A percentile compares a stretch with the other conserved stretches of the same genome.
These are phyloP conservation scores for Drosophila kuntzei DNA, from an alignment of 2,888 invertebrate species.

Conservation along the genomic window DNA sequence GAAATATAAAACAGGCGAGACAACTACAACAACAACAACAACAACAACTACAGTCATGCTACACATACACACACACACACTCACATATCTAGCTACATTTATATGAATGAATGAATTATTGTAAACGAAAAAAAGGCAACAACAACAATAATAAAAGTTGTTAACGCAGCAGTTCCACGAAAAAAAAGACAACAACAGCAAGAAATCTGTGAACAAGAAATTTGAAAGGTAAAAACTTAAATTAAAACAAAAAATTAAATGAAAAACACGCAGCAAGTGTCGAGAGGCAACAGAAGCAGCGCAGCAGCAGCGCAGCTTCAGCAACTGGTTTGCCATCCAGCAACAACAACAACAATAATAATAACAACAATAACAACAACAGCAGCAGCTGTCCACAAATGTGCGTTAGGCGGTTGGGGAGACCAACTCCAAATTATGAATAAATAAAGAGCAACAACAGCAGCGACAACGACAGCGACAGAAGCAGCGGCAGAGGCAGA, in stretches of 20 bases:
- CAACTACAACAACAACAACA: constrained; percentile 36
- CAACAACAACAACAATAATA: constrained; percentile 36
- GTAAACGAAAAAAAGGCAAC: constrained; percentile 61
- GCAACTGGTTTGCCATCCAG: constrained; percentile 68
- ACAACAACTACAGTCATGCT: constrained; percentile 9
- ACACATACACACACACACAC: constrained; percentile 10
- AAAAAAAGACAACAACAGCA: constrained; percentile 52
- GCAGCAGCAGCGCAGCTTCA: constrained; percentile 5
- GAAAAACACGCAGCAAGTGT: constrained; percentile 61
- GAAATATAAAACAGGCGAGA: constrained; percentile 61
- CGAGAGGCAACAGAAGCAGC: constrained; percentile 27
- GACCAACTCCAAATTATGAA: constrained; percentile 69
- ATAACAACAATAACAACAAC: constrained; percentile 30
- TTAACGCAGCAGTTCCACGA: constrained; percentile 83
- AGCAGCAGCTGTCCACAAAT: constrained; percentile 78
- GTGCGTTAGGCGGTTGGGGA: constrained; percentile 67
- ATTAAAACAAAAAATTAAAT: constrained; percentile 78
- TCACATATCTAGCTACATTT: constrained; percentile 9
- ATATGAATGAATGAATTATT: constrained; percentile 74
- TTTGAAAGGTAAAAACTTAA: constrained; percentile 80
- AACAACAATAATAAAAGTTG: constrained; percentile 55
- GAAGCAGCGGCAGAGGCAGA: constrained; percentile 25
- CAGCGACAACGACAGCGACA: constrained; percentile 1
- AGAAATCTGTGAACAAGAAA: constrained; percentile 79
- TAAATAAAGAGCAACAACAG: constrained; percentile 62